Evolutionary conservation across 1,140 invertebrate genomes (phyloP).

Genomic region (Rhagoletis pomonella): DNA sequence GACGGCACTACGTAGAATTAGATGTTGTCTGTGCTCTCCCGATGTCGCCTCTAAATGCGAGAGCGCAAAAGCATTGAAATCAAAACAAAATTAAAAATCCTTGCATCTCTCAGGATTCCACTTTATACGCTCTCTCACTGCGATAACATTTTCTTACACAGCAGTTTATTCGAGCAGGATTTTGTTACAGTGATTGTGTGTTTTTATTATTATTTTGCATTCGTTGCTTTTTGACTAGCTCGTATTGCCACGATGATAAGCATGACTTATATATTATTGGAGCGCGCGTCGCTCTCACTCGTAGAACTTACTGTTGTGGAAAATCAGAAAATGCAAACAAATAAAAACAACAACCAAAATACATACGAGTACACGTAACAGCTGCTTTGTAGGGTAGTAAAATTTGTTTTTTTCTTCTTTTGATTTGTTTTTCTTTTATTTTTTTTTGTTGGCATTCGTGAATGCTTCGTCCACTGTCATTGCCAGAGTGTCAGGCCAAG

Average conservation of each 20-base stretch:
- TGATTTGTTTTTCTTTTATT: not conserved
- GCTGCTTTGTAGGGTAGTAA: not conserved
- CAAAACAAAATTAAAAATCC: not conserved
- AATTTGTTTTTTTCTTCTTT: not conserved
- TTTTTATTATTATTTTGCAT: not conserved
- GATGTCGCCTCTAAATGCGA: not conserved
- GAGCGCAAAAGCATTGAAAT: not conserved
- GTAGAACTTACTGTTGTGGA: not conserved
- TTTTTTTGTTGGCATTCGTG: not conserved
- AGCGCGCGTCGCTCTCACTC: not conserved
- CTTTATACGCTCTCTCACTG: no score
- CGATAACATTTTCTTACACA: no score
- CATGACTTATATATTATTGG: not conserved
- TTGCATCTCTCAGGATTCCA: no score
- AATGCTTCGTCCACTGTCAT: slow-evolving; percentile 24
- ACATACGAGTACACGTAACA: not conserved
- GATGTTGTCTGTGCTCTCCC: no score
- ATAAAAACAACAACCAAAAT: not conserved
- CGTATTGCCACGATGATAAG: not conserved
- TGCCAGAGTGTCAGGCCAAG: slow-evolving; percentile 47
- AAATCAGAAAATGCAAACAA: not conserved
- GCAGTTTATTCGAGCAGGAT: not conserved
- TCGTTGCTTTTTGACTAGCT: not conserved
- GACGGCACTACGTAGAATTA: not conserved
- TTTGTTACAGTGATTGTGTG: not conserved